Base-by-base conservation (phyloP, 2,888 invertebrate genomes). In the Eupithecia dodoneata region DNA sequence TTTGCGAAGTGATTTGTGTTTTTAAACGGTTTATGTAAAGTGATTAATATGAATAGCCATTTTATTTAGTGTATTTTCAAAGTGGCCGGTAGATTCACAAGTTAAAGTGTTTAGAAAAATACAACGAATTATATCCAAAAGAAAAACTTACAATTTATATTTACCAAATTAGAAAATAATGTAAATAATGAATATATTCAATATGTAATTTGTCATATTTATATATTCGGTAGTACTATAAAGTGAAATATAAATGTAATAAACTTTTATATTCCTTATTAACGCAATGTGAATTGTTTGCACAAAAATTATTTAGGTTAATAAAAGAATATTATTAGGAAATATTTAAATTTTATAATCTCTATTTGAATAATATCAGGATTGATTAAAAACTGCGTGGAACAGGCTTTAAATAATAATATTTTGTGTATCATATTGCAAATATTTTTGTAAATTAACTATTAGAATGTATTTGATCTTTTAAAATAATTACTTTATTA, bases 331-430 rank as follows among this genome's bases (percentile, higher is more conserved):
- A 67, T 41, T 4, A 69, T 6, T 69, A 69, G 69, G 18, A 69
- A 18, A 4, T 59, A 71, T 41, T 42, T 44, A 55, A 67, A 41
- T 41, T 47, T 18, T 75, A 52, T 52, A 41, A n/a, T 45, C n/a
- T 69, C n/a, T 45, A 69, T 45, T 69, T 44, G 18, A 69, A 69
- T 69, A 44, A n/a, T 76, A 76, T 70, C 69, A 66, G 71, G 66
- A 70, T 59, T 63, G 45, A 76, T 47, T 52, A 69, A 69, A 74
- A 88, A 87, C 81, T 90, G 92, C 92, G 86, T 89, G 93, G 93
- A 91, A 88, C 88, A 85, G 91, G 93, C 93, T 93, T 93, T 93
- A 93, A 92, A 89, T 89, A 87, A 82, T 80, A 83, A 84, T 85
- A 87, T 88, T 87, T 86, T 87, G 87, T 87, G 84, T 82, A 84